Conservation (phyloP, 2,888 invertebrate genomes). For the Endotricha flammealis region DNA sequence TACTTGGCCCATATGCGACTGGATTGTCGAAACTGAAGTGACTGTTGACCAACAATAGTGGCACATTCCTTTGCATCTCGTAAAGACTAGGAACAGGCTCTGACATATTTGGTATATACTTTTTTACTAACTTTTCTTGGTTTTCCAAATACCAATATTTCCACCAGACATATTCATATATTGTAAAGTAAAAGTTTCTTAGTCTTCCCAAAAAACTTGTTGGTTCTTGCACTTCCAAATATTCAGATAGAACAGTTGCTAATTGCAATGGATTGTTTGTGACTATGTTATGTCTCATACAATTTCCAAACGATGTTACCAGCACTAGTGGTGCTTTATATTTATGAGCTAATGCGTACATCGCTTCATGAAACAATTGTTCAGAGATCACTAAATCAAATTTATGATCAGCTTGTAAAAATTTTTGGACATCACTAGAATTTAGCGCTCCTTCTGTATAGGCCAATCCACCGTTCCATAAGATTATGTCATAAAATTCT, state of each 20-base stretch:
- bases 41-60: constrained; percentile 42
- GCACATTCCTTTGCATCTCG: constrained; percentile 31
- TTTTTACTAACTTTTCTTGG: constrained; percentile 25
- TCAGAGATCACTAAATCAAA: constrained; percentile 41
- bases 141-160: constrained; percentile 24
- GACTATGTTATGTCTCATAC: constrained; percentile 27
- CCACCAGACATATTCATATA: constrained; percentile 29
- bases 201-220: constrained; percentile 60
- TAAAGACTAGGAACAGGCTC: constrained; percentile 27
- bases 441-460: constrained; percentile 52
- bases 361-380: constrained; percentile 39
- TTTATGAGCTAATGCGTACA: constrained; percentile 37
- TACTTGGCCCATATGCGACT: constrained; percentile 51
- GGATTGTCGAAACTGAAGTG: constrained; percentile 46
- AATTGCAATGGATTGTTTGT: constrained; percentile 29
- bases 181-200: constrained; percentile 39
- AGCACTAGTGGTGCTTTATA: constrained; percentile 32
- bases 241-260: constrained; percentile 24
- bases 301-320: constrained; percentile 27
- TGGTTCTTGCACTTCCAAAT: constrained; percentile 32
- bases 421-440: constrained; percentile 39
- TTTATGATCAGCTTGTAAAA: constrained; percentile 24
- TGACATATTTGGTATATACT: constrained; percentile 25
- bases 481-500: constrained; percentile 45
- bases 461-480: constrained; percentile 52